phyloP scores from a whole-genome alignment of 2,113 vertebrate genomes.

The Danio rerio region DNA sequence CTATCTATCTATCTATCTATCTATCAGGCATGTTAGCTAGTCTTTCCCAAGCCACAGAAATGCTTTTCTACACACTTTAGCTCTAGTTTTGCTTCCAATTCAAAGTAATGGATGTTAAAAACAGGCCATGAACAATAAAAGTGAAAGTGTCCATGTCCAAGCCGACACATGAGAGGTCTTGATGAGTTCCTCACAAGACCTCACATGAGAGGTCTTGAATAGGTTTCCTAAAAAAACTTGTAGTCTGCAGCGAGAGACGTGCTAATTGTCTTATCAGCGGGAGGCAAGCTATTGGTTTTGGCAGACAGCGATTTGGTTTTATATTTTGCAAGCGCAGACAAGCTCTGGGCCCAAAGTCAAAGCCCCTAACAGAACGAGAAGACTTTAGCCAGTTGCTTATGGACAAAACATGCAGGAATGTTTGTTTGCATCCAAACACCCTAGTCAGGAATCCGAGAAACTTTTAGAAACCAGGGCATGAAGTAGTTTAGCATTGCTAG shows the following conservation, averaged over 20 bases:
- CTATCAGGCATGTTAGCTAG: too few relatives aligned
- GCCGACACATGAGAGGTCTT: not conserved
- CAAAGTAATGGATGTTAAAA: too few relatives aligned
- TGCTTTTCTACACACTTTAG: too few relatives aligned
- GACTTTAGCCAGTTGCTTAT: not conserved
- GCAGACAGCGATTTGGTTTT: conserved; percentile 33
- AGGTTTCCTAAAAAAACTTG: conserved; percentile 25
- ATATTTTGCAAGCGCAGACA: conserved; percentile 17
- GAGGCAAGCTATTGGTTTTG: conserved; percentile 49
- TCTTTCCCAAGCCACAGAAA: too few relatives aligned
- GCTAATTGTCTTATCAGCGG: conserved; percentile 49
- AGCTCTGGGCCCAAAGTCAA: conserved; percentile 15
- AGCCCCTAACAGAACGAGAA: not conserved
- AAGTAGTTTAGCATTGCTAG: not conserved
- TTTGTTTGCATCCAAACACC: not conserved
- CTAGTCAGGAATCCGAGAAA: not conserved
- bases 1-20: too few relatives aligned
- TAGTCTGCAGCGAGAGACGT: conserved; percentile 8
- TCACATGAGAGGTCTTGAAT: conserved; percentile 7
- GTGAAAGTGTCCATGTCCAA: not conserved
- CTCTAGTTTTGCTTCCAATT: too few relatives aligned
- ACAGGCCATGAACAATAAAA: too few relatives aligned
- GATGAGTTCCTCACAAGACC: too few relatives aligned
- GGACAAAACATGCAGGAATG: conserved; percentile 27
- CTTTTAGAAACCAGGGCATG: conserved; percentile 6